Conservation (phyloP, 2,113 vertebrate species). For the Notarius lentiginosus region DNA sequence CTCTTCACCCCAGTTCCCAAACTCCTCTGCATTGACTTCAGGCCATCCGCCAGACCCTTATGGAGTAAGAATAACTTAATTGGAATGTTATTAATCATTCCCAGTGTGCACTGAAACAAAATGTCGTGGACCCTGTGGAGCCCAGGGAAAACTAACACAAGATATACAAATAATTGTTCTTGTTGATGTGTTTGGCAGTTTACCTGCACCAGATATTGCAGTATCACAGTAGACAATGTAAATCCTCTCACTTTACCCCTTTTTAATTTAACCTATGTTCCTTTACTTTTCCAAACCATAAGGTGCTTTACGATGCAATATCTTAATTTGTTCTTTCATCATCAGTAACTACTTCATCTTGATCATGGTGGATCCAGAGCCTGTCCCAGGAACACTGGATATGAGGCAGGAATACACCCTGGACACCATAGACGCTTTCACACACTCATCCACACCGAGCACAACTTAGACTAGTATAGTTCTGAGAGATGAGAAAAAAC, state of each 20-base stretch:
- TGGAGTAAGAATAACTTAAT: conserved; percentile 59
- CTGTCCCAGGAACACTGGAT: not conserved
- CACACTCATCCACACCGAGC: not conserved
- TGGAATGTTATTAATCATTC: conserved; percentile 61
- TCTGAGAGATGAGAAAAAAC: no score
- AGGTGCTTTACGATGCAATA: not conserved
- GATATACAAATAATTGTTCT: not conserved
- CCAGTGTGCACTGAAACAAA: conserved; percentile 60
- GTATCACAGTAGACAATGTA: conserved; percentile 10
- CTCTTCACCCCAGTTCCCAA: conserved; percentile 44
- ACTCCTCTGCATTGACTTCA: conserved; percentile 44
- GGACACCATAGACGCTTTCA: not conserved
- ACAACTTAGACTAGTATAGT: not conserved
- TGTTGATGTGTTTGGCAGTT: not conserved
- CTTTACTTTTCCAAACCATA: not conserved
- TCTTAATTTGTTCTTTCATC: conserved; percentile 3
- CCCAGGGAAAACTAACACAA: conserved; percentile 49
- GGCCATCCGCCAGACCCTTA: conserved; percentile 51
- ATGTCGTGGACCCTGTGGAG: conserved; percentile 54
- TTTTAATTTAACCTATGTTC: not conserved
- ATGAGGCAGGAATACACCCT: not conserved
- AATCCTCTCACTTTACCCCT: not conserved
- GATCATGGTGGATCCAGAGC: not conserved
- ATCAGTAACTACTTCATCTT: not conserved
- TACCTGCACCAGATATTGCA: not conserved